A percentile compares a stretch with the other conserved stretches of the same genome.
phyloP scores from a whole-genome alignment of 2,113 vertebrate genomes.

The Pungitius pungitius region DNA sequence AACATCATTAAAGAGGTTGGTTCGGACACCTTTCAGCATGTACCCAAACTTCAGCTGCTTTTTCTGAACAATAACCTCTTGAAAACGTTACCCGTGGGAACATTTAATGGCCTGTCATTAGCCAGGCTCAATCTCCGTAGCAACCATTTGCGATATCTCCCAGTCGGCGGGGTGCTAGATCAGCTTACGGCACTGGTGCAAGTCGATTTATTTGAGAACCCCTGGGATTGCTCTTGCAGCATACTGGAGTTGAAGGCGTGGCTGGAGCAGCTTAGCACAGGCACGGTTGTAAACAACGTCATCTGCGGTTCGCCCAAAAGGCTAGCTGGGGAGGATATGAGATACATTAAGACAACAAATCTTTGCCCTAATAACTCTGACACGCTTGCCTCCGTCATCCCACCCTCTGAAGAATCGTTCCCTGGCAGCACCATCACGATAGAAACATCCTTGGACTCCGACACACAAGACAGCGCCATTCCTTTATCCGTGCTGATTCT shows the following conservation, averaged over 20 bases:
- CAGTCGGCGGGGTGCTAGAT: conserved; percentile 89
- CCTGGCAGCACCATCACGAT: conserved; percentile 86
- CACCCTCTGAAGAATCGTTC: conserved; percentile 86
- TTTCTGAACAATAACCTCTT: conserved; percentile 98
- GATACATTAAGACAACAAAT: conserved; percentile 85
- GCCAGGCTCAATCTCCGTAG: conserved; percentile 91
- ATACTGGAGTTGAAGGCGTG: conserved; percentile 92
- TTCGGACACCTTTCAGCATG: conserved; percentile 86
- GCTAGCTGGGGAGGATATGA: conserved; percentile 91
- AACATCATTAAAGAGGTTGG: conserved; percentile 93
- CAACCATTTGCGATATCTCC: conserved; percentile 92
- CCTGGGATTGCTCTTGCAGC: conserved; percentile 95
- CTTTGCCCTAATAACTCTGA: conserved; percentile 94
- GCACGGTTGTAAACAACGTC: conserved; percentile 92
- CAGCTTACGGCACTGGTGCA: conserved; percentile 92
- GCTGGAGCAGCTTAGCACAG: conserved; percentile 92
- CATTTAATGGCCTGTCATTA: conserved; percentile 90
- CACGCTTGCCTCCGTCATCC: conserved; percentile 84
- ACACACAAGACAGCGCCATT: conserved; percentile 81
- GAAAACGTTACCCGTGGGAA: conserved; percentile 86
- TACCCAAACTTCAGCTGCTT: conserved; percentile 94
- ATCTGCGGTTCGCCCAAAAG: conserved; percentile 92
- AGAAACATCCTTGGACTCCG: conserved; percentile 83
- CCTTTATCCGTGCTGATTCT: conserved; percentile 95
- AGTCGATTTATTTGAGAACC: conserved; percentile 97